phyloP scores from a whole-genome alignment of 2,888 invertebrate genomes.

The Limnephilus marmoratus region DNA sequence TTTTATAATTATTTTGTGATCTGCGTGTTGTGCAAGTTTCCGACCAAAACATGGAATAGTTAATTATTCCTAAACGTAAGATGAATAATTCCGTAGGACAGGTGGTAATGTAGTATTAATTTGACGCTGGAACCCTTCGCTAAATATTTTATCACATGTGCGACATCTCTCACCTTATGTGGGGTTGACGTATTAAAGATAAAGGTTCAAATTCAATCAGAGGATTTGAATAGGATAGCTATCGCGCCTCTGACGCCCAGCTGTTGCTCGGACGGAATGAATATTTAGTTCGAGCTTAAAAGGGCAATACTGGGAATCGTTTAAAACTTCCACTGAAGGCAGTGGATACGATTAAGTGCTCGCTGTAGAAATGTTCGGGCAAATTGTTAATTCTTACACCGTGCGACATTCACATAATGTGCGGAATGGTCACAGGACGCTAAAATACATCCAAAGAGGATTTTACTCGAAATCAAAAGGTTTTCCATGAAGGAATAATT shows the following conservation, averaged over 20 bases:
- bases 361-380: conserved; percentile 28
- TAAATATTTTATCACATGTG: conserved; percentile 1
- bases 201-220: conserved; percentile 5
- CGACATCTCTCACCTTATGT: background rate
- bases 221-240: conserved; percentile 50
- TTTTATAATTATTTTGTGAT: background rate
- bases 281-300: conserved; percentile 59
- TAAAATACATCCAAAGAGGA: background rate
- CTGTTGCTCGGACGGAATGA: conserved; percentile 4
- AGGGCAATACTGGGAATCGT: conserved; percentile 53
- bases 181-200: background rate
- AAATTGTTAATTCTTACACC: conserved; percentile 22
- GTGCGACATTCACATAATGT: background rate
- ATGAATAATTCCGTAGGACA: background rate
- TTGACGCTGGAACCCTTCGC: background rate
- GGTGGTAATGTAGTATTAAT: background rate
- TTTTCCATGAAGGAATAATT: background rate
- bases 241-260: background rate
- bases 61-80: background rate
- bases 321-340: conserved; percentile 58
- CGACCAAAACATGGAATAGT: background rate
- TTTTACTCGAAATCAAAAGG: background rate
- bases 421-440: background rate
- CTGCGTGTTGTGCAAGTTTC: background rate
- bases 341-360: conserved; percentile 62